Evolutionary conservation across 2,113 vertebrate genomes (phyloP), one percentile per base, ranked within the genome.

Genomic region (Cricetomys ansorgei): DNA sequence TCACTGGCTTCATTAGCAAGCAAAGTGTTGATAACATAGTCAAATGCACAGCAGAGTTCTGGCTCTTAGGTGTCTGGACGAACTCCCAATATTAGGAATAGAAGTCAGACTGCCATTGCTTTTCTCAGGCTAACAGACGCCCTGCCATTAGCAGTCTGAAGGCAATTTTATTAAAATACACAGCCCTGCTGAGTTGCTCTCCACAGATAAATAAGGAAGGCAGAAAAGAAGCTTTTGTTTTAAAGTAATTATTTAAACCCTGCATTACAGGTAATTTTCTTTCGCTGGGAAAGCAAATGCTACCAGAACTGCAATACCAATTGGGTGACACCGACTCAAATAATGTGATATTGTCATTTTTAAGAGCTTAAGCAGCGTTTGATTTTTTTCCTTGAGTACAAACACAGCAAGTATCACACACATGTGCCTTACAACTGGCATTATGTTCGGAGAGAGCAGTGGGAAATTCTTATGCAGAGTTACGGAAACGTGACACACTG

Each of bases 241-340:
- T 98, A 98, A 98, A 98, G 98, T 98, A 98, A 98, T 99, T 98
- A 98, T 99, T 99, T 99, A 98, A 99, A 98, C 98, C 98, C 98
- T 97, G 98, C 97, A 98, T 98, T 98, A 98, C 98, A 98, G 98
- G 98, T 99, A 98, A 99, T 99, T 99, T 98, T 98, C 98, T 97
- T 98, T 98, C 97, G 98, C 97, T 94, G 97, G 97, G 97, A 98
- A 98, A 97, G 98, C 91, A 98, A 98, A 98, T 98, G 98, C 98
- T 98, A 98, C 98, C 98, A 98, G 98, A 98, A 98, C 98, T 98
- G 98, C 98, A 98, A 98, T 98, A 98, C 97, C 96, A 97, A 98
- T 97, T 98, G 97, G 95, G 97, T 94, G 84, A 98, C 92, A 96
- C 96, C 98, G 98, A 97, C 98, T 97, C 97, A 95, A 96, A 98